Evolutionary conservation across 2,797 vertebrate species (phyloP).

Genomic region (Pelobates cultripes): DNA sequence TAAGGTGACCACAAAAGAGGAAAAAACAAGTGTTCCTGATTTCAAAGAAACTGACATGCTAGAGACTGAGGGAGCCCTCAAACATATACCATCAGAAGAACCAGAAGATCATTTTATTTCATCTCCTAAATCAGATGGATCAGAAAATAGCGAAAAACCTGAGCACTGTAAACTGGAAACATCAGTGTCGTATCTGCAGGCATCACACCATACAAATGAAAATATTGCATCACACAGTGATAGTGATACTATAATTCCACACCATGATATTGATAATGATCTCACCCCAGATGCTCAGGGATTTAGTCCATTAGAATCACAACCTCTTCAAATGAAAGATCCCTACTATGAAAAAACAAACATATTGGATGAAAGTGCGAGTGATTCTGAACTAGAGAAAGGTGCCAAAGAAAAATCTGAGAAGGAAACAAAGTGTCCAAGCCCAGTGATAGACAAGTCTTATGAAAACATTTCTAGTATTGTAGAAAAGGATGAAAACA

Average conservation of each 20-base stretch:
- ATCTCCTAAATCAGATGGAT: neutral
- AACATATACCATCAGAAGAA: conserved; percentile 40
- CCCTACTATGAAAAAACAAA: conserved; percentile 70
- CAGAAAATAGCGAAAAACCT: conserved; percentile 25
- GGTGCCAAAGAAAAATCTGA: conserved; percentile 87
- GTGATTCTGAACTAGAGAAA: conserved; percentile 88
- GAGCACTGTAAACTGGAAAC: conserved; percentile 49
- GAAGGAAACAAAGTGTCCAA: conserved; percentile 75
- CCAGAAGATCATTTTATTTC: neutral
- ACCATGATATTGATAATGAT: conserved; percentile 67
- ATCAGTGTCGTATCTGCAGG: conserved; percentile 53
- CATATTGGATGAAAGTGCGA: conserved; percentile 69
- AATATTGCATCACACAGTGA: too few species aligned
- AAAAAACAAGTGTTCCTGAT: conserved; percentile 9
- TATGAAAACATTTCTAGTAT: conserved; percentile 54
- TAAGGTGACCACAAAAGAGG: conserved; percentile 48
- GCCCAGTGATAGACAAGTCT: conserved; percentile 17
- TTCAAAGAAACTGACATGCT: neutral
- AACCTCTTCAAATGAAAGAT: conserved; percentile 57
- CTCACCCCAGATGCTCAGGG: conserved; percentile 65
- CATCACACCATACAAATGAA: neutral
- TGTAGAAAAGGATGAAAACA: conserved; percentile 62
- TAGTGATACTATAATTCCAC: neutral
- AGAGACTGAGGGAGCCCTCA: conserved; percentile 15
- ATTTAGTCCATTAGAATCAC: conserved; percentile 63